Evolutionary conservation across 2,797 vertebrate genomes (phyloP), one percentile per base, ranked within the genome.

Genomic region (Tokudaia tokunoshimensis): DNA sequence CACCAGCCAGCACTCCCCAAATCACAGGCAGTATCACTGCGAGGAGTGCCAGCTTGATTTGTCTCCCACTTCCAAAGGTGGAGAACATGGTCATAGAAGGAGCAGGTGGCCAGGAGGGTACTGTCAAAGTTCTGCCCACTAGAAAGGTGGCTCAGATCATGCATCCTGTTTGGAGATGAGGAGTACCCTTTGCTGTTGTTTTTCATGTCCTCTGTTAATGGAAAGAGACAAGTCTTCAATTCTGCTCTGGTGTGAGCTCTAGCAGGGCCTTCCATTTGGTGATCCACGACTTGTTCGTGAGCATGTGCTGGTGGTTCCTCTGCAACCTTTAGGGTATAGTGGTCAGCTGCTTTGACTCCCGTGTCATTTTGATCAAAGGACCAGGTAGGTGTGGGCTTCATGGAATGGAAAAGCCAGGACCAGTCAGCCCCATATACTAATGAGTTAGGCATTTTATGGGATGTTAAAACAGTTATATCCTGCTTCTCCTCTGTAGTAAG

Each of bases 351-450:
- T 74, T 94, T 47, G 0, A 82, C 70, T 67, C 47, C 94, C 11
- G 19, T 81, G 82, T 94, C 15, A 14, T 6, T n/a, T 31, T 70
- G 26, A 67, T 92, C 57, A 6, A 2, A 0, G 74, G 91, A 24
- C 17, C 0, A 44, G 1, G 10, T 17, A 50, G 47, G 24, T 3
- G 0, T 29, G 34, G 50, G 0, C 82, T 97, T 98, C 31, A 97
- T 97, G 4, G 3, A 29, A 65, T 1, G 75, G 0, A 86, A 89
- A 14, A 99, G 97, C 86, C 98, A 98, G 24, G 99, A 99, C 99
- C 99, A 99, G 98, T 99, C 99, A 0, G 99, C 99, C 75, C 99
- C 99, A 0, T 99, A 99, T 1, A 99, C 99, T 97, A 99, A 96
- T 2, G 99, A 99, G 95, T 99, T 99, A 98, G 99, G 99, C 78